Evolutionary conservation across 2,797 vertebrate genomes (phyloP).

Genomic region (Staurois parvus): DNA sequence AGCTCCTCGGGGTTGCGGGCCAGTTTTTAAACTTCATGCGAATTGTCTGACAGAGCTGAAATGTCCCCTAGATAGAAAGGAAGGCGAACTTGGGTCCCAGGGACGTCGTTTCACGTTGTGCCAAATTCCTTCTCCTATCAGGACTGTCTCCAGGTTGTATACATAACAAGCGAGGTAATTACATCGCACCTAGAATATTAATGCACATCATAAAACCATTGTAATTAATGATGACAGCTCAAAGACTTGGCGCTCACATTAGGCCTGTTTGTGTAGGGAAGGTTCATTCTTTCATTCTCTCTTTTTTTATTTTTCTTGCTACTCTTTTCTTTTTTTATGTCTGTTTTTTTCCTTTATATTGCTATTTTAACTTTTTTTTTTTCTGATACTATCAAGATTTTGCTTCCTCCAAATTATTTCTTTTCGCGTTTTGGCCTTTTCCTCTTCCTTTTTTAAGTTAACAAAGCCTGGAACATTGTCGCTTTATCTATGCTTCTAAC

Average conservation of each 20-base stretch:
- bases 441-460: neutral
- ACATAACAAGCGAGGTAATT: slow-evolving; percentile 36
- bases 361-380: neutral
- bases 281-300: neutral
- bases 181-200: slow-evolving; percentile 54
- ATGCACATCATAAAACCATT: slow-evolving; percentile 57
- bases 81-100: neutral
- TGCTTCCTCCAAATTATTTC: neutral
- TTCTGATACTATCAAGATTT: neutral
- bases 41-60: neutral
- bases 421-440: neutral
- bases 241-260: slow-evolving; percentile 1
- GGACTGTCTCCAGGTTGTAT: slow-evolving; percentile 46
- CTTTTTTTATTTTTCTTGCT: neutral
- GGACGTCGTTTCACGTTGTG: neutral
- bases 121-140: slow-evolving; percentile 15
- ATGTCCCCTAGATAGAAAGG: neutral
- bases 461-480: neutral
- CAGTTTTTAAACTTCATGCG: neutral
- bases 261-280: neutral
- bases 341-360: neutral
- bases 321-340: neutral
- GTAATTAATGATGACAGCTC: slow-evolving; percentile 57
- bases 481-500: neutral
- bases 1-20: neutral